Base-by-base conservation (phyloP, 2,888 invertebrate species). In the Rotaria socialis region DNA sequence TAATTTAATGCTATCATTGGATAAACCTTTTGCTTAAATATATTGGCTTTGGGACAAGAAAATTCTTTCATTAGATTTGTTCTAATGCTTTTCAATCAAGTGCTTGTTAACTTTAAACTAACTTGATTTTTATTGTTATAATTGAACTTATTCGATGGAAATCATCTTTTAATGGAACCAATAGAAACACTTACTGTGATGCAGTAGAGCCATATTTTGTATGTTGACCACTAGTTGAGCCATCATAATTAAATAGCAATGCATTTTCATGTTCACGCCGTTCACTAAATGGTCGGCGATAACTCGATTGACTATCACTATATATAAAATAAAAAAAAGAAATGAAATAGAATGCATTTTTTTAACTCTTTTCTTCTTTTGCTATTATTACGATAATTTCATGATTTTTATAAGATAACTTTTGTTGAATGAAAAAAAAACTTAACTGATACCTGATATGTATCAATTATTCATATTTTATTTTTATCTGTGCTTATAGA, bases 201-300 rank as follows among this genome's bases (percentile, higher is more conserved):
- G 35, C 4, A 67, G 19, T 67, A 19, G 35, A 19, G 35, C 67
- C 67, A 67, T 67, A 19, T 67, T 41, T 67, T 35, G 67, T 41
- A 41, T 67, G 35, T 67, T 35, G 67, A 41, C 19, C 35, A 56
- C 24, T 24, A 22, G 5, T 27, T 67, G 67, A 67, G 10, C 80
- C 80, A 14, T 80, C 80, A 80, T 80, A 80, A 47, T 80, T 80
- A 47, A 19, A 11, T 2, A 47, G n/a, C 2, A 47, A 14, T 24
- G 80, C 80, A 80, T n/a, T 80, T n/a, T 80, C 80, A 47, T 80
- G 47, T 11, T 47, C 43, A n/a, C 80, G 80, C 24, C 80, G 80
- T 80, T 80, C 80, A 47, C 47, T 80, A 4, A n/a, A 0, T 47
- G 24, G 43, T n/a, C 80, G 80, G 10, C 80, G 80, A n/a, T 14